Percentiles rank a stretch among this genome's conserved stretches.
phyloP scores from a whole-genome alignment of 2,888 invertebrate genomes.

The Scaptomyza polygonia region DNA sequence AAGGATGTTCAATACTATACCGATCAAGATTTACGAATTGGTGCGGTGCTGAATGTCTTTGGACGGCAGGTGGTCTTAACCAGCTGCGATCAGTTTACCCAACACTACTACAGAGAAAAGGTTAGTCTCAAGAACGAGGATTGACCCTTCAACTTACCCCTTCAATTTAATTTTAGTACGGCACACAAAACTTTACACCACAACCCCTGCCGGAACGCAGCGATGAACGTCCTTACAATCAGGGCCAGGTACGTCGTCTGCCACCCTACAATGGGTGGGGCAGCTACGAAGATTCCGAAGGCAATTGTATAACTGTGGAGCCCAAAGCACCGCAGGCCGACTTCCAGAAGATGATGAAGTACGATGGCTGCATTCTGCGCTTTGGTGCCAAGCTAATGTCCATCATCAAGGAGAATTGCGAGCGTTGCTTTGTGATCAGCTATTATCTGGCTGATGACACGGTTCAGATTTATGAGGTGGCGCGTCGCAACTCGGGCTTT shows the following conservation, averaged over 20 bases:
- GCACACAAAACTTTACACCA: constrained; percentile 82
- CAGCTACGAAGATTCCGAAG: constrained; percentile 94
- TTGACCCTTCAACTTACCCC: background rate
- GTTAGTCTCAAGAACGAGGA: constrained; percentile 43
- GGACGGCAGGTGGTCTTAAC: constrained; percentile 92
- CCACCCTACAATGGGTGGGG: constrained; percentile 97
- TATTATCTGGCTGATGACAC: constrained; percentile 94
- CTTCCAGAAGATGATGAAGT: constrained; percentile 91
- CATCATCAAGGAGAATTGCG: constrained; percentile 87
- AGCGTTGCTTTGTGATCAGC: constrained; percentile 91
- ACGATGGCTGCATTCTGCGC: constrained; percentile 91
- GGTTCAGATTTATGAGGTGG: constrained; percentile 92
- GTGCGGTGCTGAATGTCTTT: constrained; percentile 91
- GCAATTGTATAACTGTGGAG: constrained; percentile 92
- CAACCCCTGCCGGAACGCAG: constrained; percentile 69
- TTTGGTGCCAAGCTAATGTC: constrained; percentile 92
- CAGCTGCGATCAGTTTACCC: constrained; percentile 94
- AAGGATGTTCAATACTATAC: constrained; percentile 80
- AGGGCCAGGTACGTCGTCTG: constrained; percentile 80
- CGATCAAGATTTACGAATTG: constrained; percentile 90
- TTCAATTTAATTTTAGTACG: constrained; percentile 68
- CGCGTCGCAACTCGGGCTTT: constrained; percentile 89
- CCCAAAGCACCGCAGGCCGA: constrained; percentile 91
- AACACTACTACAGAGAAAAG: constrained; percentile 91
- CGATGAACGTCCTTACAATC: constrained; percentile 58